Evolutionary conservation across 2,888 invertebrate genomes (phyloP), one percentile per base, ranked within the genome.

Genomic region (Colostygia pectinataria): DNA sequence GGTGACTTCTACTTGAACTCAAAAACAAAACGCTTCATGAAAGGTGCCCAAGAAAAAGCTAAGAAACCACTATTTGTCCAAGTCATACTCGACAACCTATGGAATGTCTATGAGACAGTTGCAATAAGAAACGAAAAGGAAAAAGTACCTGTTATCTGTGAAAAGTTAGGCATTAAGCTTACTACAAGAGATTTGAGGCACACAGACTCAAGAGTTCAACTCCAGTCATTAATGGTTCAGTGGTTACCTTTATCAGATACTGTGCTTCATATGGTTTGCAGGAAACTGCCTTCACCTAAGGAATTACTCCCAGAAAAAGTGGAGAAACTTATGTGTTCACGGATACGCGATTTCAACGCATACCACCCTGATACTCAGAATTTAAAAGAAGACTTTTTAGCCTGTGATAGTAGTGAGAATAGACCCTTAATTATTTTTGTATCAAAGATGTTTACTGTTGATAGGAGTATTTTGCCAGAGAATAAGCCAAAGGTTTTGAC

Each of bases 61-160:
- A 98, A 98, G 74, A 96, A 96, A 66, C 97, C 98, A 0, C 85
- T 99, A 59, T 99, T 99, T 84, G 97, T 97, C 0, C 97, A 97
- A 77, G 92, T 99, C 34, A 93, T 98, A 43, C 86, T 99, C 53
- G 98, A 98, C 67, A 98, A 97, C 68, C 91, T 99, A 33, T 97
- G 98, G 95, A 92, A 94, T 59, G 90, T 98, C 18, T 99, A 99
- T 77, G 96, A 98, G 50, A 95, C 94, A 0, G 91, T 98, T 45
- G 91, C 93, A 2, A 77, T 95, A 8, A 86, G 95, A 60, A 94
- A 95, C 80, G 95, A 96, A 61, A 94, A 93, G 65, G 93, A 94
- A 14, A 95, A 95, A 80, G 86, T 95, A 4, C 91, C 92, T 10
- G 81, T 86, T 14, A 94, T 97, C 65, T 93, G 95, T 12, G 93